phyloP scores from a whole-genome alignment of 2,113 vertebrate species.

The Otis tarda region DNA sequence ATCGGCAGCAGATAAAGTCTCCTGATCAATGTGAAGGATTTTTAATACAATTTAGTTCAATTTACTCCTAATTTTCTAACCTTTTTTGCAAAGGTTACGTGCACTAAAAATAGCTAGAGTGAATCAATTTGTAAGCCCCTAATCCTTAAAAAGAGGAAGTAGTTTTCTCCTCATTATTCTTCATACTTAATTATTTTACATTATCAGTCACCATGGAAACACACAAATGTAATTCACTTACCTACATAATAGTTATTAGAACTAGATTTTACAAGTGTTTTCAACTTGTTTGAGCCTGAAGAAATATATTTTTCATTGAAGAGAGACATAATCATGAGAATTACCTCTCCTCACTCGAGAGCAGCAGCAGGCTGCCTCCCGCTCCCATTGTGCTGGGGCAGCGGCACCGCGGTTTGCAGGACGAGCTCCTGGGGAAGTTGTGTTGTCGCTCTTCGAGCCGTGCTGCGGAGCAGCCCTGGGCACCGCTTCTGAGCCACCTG shows the following conservation, averaged over 20 bases:
- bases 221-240: slow-evolving; percentile 61
- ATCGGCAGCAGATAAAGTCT: slow-evolving; percentile 29
- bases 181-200: slow-evolving; percentile 77
- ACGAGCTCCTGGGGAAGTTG: not conserved
- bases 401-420: not conserved
- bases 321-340: not conserved
- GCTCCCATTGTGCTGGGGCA: not conserved
- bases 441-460: not conserved
- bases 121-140: slow-evolving; percentile 70
- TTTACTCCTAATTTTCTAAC: slow-evolving; percentile 65
- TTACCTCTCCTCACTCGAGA: not conserved
- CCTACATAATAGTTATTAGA: slow-evolving; percentile 46
- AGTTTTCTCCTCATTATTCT: slow-evolving; percentile 75
- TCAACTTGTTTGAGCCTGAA: slow-evolving; percentile 45
- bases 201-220: slow-evolving; percentile 75
- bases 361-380: not conserved
- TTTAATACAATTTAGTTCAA: slow-evolving; percentile 58
- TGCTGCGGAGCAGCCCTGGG: not conserved
- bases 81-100: slow-evolving; percentile 54
- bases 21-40: slow-evolving; percentile 43
- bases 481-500: fast-evolving
- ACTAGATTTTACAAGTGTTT: slow-evolving; percentile 62
- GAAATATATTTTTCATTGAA: slow-evolving; percentile 19
- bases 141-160: slow-evolving; percentile 79
- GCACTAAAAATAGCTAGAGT: slow-evolving; percentile 71